Conservation (phyloP, 1,140 invertebrate genomes). For the Orius insidiosus region DNA sequence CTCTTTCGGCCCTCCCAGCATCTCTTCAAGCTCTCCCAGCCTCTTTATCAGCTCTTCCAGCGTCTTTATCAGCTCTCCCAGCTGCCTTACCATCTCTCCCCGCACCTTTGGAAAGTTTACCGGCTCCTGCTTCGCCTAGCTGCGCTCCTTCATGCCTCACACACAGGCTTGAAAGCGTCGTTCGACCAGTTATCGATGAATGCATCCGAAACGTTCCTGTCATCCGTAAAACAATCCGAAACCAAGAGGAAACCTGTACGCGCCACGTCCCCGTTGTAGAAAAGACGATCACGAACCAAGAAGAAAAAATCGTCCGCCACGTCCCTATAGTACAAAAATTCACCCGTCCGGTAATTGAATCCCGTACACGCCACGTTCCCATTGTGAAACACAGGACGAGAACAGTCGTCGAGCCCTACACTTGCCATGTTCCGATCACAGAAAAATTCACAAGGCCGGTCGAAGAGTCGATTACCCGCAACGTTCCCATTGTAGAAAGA, state of each 20-base stretch:
- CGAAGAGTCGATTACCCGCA: conserved; percentile 2
- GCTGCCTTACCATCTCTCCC: conserved; percentile 1
- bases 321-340: conserved; percentile 7
- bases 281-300: conserved; percentile 2
- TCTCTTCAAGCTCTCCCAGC: no score
- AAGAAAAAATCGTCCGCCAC: conserved; percentile 11
- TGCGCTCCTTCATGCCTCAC: not conserved
- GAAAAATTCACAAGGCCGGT: conserved; percentile 8
- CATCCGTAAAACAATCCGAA: conserved; percentile 3
- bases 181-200: conserved; percentile 10
- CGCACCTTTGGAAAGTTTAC: no score
- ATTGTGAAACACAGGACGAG: conserved; percentile 3
- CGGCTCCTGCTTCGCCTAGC: no score
- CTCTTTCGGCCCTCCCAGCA: no score
- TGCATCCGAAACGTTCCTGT: conserved; percentile 8
- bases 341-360: conserved; percentile 6
- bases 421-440: conserved; percentile 10
- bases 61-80: not conserved
- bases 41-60: no score
- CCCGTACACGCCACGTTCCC: conserved; percentile 6
- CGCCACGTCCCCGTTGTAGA: conserved; percentile 11
- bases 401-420: conserved; percentile 11
- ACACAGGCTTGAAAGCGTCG: not conserved
- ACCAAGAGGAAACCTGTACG: conserved; percentile 7
- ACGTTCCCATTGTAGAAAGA: conserved; percentile 9